Conservation (phyloP, 2,888 invertebrate species). For the Tipula confusa region DNA sequence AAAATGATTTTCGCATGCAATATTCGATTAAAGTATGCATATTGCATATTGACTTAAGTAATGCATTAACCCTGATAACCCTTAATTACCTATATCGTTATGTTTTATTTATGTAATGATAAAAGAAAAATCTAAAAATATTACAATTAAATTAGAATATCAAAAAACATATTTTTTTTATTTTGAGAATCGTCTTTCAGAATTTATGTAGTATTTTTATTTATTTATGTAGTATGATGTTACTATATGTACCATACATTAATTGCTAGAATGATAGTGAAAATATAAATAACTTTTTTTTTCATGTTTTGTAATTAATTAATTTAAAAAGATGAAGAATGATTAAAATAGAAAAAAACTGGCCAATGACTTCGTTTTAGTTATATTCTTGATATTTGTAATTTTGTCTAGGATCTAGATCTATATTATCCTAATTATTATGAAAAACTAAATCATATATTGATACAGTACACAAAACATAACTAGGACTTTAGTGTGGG, state of each 20-base stretch:
- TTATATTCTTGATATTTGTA: background rate
- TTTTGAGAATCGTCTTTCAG: background rate
- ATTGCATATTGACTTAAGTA: background rate
- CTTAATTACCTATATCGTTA: too few relatives aligned
- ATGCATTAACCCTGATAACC: too few relatives aligned
- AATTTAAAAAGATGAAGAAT: background rate
- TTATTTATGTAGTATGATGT: background rate
- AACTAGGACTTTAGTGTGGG: background rate
- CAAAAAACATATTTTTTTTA: background rate
- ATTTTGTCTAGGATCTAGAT: background rate
- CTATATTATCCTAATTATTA: background rate
- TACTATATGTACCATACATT: too few relatives aligned
- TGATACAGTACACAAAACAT: background rate
- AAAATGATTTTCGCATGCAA: background rate
- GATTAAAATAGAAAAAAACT: conserved; percentile 3
- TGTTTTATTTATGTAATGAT: background rate
- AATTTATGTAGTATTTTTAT: background rate
- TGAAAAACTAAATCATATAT: background rate
- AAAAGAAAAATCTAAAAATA: background rate
- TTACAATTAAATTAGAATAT: background rate
- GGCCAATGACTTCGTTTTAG: background rate
- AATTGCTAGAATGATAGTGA: background rate
- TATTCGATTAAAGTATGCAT: background rate
- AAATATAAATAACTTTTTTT: background rate
- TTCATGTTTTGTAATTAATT: background rate